These are phyloP conservation scores for Huso huso DNA, from an alignment of 2,797 vertebrate species.

Conservation along the genomic window DNA sequence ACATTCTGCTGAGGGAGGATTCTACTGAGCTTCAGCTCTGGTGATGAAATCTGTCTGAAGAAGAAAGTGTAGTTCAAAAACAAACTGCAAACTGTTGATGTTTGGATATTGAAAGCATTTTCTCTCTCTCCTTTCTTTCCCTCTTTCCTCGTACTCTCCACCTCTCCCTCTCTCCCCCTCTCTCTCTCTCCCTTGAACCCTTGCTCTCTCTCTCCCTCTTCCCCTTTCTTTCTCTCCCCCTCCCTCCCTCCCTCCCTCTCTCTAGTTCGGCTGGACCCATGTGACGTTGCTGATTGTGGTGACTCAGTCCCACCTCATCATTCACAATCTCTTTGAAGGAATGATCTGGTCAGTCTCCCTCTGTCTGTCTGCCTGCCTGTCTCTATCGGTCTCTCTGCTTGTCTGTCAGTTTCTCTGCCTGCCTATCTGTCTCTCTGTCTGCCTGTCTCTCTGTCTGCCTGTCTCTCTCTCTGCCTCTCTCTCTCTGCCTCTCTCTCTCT, in stretches of 20 bases:
- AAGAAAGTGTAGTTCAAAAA: neutral
- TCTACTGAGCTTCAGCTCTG: no score
- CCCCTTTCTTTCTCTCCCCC: no score
- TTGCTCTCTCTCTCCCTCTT: no score
- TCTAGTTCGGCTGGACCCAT: conserved; percentile 94
- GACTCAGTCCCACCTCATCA: conserved; percentile 96
- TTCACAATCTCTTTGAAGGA: conserved; percentile 97
- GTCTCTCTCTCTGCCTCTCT: no score
- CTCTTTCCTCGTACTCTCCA: no score
- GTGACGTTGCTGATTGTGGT: conserved; percentile 94
- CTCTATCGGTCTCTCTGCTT: no score
- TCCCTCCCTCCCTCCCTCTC: conserved; percentile 17
- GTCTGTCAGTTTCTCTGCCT: conserved; percentile 56
- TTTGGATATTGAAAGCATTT: neutral
- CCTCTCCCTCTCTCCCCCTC: neutral
- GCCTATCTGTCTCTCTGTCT: no score
- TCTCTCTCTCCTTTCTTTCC: no score
- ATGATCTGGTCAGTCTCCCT: conserved; percentile 47
- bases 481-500: no score
- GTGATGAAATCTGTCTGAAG: neutral
- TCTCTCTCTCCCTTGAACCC: neutral
- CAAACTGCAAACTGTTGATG: neutral
- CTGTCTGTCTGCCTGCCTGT: no score
- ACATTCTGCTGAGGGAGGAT: no score
- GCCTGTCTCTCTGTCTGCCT: no score